phyloP scores from a whole-genome alignment of 2,888 invertebrate species.

The Lepidochrysops patricia region DNA sequence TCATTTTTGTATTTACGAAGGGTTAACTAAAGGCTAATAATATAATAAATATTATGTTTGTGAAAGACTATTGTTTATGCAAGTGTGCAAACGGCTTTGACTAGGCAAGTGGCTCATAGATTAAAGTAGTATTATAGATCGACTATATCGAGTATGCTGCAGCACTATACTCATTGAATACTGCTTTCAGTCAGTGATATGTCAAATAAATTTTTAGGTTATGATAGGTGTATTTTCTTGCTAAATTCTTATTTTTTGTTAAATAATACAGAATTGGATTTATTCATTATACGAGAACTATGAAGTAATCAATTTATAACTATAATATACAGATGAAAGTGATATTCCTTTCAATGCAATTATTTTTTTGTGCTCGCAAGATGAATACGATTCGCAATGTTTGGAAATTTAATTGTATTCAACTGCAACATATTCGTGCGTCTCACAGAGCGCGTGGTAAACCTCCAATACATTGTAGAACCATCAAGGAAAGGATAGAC shows the following conservation, averaged over 20 bases:
- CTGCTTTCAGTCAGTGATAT: background rate
- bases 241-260: no score
- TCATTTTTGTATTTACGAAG: no score
- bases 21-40: no score
- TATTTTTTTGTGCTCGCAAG: background rate
- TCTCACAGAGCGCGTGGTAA: constrained; percentile 81
- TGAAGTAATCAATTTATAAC: background rate
- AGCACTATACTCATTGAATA: no score
- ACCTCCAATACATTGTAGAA: constrained; percentile 79
- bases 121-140: no score
- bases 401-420: constrained; percentile 22
- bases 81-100: no score
- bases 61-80: no score
- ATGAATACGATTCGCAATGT: constrained; percentile 9
- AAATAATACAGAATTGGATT: background rate
- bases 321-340: background rate
- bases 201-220: background rate
- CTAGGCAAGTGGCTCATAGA: no score
- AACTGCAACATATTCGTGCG: constrained; percentile 52
- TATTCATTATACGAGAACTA: background rate
- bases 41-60: no score
- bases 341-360: background rate
- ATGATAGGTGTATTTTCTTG: no score
- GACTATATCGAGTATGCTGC: no score
- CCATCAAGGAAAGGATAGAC: constrained; percentile 79